Base-by-base conservation (phyloP, 2,888 invertebrate species). In the Amphiduros pacificus region DNA sequence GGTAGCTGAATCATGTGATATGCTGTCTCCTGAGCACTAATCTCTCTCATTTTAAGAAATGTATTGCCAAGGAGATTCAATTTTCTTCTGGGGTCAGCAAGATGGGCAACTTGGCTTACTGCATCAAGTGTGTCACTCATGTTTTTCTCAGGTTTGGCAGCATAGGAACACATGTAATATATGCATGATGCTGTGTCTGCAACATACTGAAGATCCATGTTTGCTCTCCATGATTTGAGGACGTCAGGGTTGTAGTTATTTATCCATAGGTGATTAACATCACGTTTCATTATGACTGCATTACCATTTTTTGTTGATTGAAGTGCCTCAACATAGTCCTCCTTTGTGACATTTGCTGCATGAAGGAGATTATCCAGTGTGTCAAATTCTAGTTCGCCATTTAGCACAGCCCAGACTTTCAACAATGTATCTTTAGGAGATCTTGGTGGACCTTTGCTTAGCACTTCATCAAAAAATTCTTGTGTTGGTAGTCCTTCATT, bases 131-230 rank as follows among this genome's bases (percentile, higher is more conserved):
- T 31, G 17, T 60, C 55, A 2, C 62, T 54, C 20, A 67, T 27
- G 9, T 60, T 64, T 22, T 60, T 11, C 24, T 65, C 50, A 14
- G 56, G 32, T 55, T 68, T 68, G n/a, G 63, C 65, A 22, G 72
- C 62, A 49, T 71, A 72, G 20, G 63, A 52, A 3, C 61, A 70
- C 36, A 79, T 73, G 60, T 80, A 81, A 20, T 70, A 63, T 9
- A 74, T 72, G 60, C 78, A 76, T 50, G 75, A 73, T 70, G 77
- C 78, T 36, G 72, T 66, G 69, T 79, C 75, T 17, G 73, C 53
- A 1, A 79, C 72, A 67, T 71, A 79, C 61, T 82, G 79, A 20
- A 76, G 64, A 65, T 80, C 80, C 72, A 80, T 77, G 62, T 79
- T 81, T 4, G 79, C 75, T 41, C 66, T 29, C 64, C 66, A 71